phyloP scores from a whole-genome alignment of 2,113 vertebrate genomes.

The Columba janthina region DNA sequence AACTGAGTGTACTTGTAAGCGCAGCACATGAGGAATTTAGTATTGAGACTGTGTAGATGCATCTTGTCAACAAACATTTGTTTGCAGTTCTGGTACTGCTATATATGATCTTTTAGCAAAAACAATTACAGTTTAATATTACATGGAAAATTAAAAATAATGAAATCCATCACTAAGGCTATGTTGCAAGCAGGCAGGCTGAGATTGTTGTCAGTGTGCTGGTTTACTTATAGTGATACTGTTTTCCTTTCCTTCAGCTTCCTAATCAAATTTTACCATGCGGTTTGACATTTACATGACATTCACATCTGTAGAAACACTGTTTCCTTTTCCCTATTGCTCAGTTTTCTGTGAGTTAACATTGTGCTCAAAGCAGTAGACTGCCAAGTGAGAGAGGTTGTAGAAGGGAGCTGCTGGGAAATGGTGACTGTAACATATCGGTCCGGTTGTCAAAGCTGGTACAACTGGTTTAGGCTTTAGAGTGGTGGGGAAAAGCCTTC shows the following conservation, averaged over 20 bases:
- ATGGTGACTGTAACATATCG: background rate
- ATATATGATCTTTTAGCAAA: background rate
- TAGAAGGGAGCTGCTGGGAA: background rate
- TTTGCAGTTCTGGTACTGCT: background rate
- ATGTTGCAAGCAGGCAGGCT: background rate
- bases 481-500: background rate
- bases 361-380: background rate
- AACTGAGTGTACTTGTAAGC: background rate
- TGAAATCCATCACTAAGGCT: background rate
- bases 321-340: constrained; percentile 13
- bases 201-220: background rate
- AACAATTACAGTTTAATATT: constrained; percentile 7
- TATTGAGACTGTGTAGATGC: background rate
- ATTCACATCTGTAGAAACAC: constrained; percentile 33
- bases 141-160: background rate
- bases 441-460: background rate
- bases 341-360: background rate
- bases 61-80: background rate
- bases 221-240: background rate
- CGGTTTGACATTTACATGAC: constrained; percentile 57
- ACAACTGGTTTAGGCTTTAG: background rate
- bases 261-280: constrained; percentile 39
- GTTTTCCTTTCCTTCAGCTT: background rate
- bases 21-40: background rate
- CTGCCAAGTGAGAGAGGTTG: background rate